Percentiles rank a stretch among this genome's conserved stretches.
phyloP scores from a whole-genome alignment of 1,140 invertebrate genomes.

The Aethina tumida region DNA sequence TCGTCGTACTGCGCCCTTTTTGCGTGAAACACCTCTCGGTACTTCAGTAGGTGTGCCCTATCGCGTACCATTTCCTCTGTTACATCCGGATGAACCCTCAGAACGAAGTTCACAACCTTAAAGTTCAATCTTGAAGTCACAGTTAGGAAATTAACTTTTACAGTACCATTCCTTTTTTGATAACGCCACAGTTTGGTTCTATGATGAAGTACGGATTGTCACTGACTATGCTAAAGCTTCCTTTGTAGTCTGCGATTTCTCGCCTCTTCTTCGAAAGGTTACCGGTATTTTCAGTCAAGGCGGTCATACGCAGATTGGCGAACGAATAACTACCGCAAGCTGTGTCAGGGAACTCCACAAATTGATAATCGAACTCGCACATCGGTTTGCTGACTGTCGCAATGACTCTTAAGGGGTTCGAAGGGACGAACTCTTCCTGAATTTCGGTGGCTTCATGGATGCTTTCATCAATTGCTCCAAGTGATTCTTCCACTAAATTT shows the following conservation, averaged over 20 bases:
- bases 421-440: too few species aligned
- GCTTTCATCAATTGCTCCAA: too few species aligned
- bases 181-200: slow-evolving; percentile 22
- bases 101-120: slow-evolving; percentile 17
- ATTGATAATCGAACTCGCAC: slow-evolving; percentile 19
- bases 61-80: slow-evolving; percentile 19
- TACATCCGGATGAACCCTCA: slow-evolving; percentile 20
- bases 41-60: slow-evolving; percentile 17
- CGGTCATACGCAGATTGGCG: slow-evolving; percentile 15
- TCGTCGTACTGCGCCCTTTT: too few species aligned
- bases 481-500: too few species aligned
- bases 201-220: slow-evolving; percentile 18
- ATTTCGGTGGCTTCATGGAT: too few species aligned
- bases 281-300: slow-evolving; percentile 5
- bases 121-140: slow-evolving; percentile 11
- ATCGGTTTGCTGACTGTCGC: slow-evolving; percentile 10
- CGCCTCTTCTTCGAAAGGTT: slow-evolving; percentile 2
- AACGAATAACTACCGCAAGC: slow-evolving; percentile 25
- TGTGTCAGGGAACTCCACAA: slow-evolving; percentile 24
- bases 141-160: slow-evolving; percentile 8
- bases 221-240: slow-evolving; percentile 20
- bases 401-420: slow-evolving; percentile 5
- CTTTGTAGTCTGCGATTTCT: slow-evolving; percentile 8
- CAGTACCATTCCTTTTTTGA: slow-evolving; percentile 16
- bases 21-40: slow-evolving; percentile 16